Conservation (phyloP, 2,888 invertebrate species). For the Epirrita christyi region DNA sequence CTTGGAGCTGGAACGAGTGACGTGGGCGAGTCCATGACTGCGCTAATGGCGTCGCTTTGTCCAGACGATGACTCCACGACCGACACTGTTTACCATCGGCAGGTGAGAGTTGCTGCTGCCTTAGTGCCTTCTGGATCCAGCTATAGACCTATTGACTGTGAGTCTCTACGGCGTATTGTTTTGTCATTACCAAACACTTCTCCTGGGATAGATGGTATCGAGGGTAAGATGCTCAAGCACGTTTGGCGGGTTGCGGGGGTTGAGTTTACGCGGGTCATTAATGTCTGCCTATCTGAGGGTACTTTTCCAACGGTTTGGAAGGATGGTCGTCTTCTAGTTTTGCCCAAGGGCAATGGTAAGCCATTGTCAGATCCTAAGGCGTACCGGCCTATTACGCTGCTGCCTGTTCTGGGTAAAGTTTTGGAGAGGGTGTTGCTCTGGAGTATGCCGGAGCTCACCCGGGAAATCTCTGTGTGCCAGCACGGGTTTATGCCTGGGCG, state of each 20-base stretch:
- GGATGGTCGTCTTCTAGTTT: background rate
- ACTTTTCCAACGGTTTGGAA: background rate
- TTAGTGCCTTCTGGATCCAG: background rate
- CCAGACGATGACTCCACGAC: background rate
- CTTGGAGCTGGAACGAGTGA: background rate
- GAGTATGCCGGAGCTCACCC: background rate
- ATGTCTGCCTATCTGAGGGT: background rate
- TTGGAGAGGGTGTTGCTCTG: constrained; percentile 6
- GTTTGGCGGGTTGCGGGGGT: background rate
- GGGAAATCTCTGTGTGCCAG: constrained; percentile 36
- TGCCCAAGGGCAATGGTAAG: background rate
- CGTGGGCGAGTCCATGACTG: background rate
- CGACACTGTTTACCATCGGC: background rate
- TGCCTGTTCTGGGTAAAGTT: constrained; percentile 46
- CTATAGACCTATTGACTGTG: background rate
- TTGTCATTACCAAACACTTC: background rate
- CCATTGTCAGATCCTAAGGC: background rate
- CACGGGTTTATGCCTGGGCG: constrained; percentile 46
- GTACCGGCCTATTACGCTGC: constrained; percentile 47
- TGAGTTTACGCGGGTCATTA: background rate
- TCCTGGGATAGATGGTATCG: background rate
- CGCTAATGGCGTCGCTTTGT: background rate
- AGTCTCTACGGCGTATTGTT: background rate
- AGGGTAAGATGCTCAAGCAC: background rate
- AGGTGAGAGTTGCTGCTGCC: background rate